These are phyloP conservation scores for Pteria penguin DNA, from an alignment of 2,888 invertebrate genomes.

Conservation along the genomic window DNA sequence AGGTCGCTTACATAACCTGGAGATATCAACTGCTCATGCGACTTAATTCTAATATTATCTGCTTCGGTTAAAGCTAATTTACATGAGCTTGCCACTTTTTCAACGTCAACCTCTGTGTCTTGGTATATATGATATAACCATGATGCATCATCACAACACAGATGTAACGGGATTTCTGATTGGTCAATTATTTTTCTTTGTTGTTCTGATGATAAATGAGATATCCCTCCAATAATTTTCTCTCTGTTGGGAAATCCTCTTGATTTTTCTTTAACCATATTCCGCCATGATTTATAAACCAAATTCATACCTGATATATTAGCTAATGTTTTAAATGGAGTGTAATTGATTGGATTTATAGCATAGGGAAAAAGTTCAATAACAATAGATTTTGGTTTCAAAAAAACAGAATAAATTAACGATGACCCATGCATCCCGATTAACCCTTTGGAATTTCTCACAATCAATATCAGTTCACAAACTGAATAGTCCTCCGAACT, in stretches of 20 bases:
- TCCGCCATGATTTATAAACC: slow-evolving; percentile 80
- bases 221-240: slow-evolving; percentile 79
- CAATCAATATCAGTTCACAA: slow-evolving; percentile 67
- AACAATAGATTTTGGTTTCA: slow-evolving; percentile 77
- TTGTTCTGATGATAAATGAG: slow-evolving; percentile 73
- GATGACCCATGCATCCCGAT: slow-evolving; percentile 81
- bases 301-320: slow-evolving; percentile 74
- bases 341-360: slow-evolving; percentile 80
- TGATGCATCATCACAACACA: slow-evolving; percentile 81
- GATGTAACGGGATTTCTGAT: slow-evolving; percentile 77
- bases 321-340: slow-evolving; percentile 80
- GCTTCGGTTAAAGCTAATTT: slow-evolving; percentile 42
- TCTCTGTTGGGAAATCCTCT: slow-evolving; percentile 78
- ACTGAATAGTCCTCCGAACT: slow-evolving; percentile 70
- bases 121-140: slow-evolving; percentile 82
- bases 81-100: slow-evolving; percentile 57
- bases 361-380: slow-evolving; percentile 82
- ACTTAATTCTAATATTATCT: neutral
- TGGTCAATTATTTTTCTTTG: slow-evolving; percentile 73
- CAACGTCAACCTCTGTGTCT: slow-evolving; percentile 80
- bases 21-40: neutral
- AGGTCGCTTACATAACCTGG: neutral
- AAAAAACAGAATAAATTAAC: slow-evolving; percentile 80
- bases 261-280: slow-evolving; percentile 73
- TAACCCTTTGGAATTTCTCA: slow-evolving; percentile 69